These are phyloP conservation scores for Phrynocephalus guinanensis DNA, from an alignment of 2,797 vertebrate genomes.

Conservation along the genomic window DNA sequence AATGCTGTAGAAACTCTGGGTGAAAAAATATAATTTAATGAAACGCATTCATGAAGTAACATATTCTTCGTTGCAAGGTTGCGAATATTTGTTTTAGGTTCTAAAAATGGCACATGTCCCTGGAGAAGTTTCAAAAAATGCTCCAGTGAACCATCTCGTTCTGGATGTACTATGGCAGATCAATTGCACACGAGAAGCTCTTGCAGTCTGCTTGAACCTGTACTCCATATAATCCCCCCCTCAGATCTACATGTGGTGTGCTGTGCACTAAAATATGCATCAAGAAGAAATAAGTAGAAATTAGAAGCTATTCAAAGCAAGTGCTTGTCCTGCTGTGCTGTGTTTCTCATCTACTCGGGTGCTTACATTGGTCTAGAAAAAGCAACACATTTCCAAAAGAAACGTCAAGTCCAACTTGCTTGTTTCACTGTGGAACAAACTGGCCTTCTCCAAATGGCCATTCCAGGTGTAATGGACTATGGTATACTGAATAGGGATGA, in stretches of 20 bases:
- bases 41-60: not conserved
- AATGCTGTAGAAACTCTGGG: not conserved
- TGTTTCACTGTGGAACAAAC: not conserved
- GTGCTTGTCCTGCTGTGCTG: not conserved
- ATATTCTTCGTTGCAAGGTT: constrained; percentile 25
- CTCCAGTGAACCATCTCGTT: constrained; percentile 11
- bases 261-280: not conserved
- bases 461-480: not conserved
- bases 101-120: not conserved
- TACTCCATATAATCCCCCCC: not conserved
- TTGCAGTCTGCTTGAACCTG: not conserved
- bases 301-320: not conserved
- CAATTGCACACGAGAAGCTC: rapidly evolving
- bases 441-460: not conserved
- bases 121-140: not conserved
- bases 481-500: not conserved
- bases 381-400: constrained; percentile 19
- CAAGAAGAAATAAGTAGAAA: too few relatives aligned
- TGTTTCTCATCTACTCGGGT: constrained; percentile 51
- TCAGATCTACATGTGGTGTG: not conserved
- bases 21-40: not conserved
- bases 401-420: constrained; percentile 3
- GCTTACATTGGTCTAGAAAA: constrained; percentile 42
- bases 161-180: not conserved
- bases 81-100: constrained; percentile 37